Conservation (phyloP, 2,797 vertebrate genomes). For the Nyctibius grandis region DNA sequence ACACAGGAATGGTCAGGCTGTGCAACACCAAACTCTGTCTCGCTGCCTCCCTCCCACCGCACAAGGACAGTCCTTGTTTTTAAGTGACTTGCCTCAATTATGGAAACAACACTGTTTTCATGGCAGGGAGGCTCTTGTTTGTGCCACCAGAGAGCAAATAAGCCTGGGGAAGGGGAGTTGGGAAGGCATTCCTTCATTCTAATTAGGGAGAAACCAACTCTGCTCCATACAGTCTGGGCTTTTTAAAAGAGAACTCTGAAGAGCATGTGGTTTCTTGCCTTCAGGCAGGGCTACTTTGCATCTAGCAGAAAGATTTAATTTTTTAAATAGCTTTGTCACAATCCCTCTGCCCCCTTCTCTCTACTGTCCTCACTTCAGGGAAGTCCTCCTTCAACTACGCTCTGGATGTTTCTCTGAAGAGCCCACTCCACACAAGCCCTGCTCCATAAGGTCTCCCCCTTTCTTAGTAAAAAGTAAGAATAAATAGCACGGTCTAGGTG, state of each 20-base stretch:
- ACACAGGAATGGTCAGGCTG: not conserved
- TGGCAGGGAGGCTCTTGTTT: not conserved
- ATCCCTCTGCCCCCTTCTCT: not conserved
- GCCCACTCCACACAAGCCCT: not conserved
- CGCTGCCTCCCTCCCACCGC: fast-evolving
- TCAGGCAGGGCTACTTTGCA: not conserved
- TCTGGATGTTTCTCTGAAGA: not conserved
- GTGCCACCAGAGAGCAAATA: not conserved
- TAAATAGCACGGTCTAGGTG: not conserved
- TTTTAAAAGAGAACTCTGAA: not conserved
- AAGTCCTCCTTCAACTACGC: not conserved
- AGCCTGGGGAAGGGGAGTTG: not conserved
- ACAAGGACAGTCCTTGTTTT: not conserved
- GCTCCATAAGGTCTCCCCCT: not conserved
- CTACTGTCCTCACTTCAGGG: not conserved
- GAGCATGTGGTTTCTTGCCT: not conserved
- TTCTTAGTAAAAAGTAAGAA: not conserved
- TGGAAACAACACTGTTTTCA: not conserved
- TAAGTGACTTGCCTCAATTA: not conserved
- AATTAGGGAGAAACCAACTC: not conserved
- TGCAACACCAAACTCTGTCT: not conserved
- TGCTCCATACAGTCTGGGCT: not conserved
- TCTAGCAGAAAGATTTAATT: not conserved
- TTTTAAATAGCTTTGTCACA: not conserved
- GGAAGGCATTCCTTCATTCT: not conserved